Evolutionary conservation across 2,888 invertebrate species (phyloP), one percentile per base, ranked within the genome.

Genomic region (Osedax fenrisi): DNA sequence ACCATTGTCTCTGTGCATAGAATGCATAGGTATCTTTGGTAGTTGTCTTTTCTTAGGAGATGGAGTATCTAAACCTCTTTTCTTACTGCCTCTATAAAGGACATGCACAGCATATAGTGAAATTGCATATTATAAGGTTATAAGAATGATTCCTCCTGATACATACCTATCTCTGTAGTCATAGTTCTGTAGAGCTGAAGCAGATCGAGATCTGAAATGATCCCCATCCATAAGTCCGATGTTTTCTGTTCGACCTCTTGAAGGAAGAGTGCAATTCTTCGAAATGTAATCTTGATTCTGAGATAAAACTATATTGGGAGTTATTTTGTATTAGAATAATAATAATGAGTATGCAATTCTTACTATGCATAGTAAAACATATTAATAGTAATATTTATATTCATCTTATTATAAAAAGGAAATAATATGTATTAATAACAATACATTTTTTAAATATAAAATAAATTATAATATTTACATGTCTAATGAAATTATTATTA

Each of bases 11-110:
- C 83, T 78, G 74, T 80, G 79, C 75, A 83, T 82, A 26, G 81
- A 82, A 67, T 83, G 82, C 22, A 82, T 80, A 73, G 94, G 95
- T 84, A 95, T 93, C 86, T 93, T 92, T 79, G 96, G 96, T 82
- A 96, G 89, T 86, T 95, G 94, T 79, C 96, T 89, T 87, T 94
- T 95, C 87, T 95, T 95, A 73, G 84, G 83, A 74, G 84, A 83
- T 3, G 94, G 94, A 79, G 93, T 94, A 77, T 41, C 41, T 10
- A 41, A 41, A 10, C 5, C 5, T 41, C 17, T 41, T 17, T 41
- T 41, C 41, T 41, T 41, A 5, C 5, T 17, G 17, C 41, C 41
- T 41, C 41, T 41, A 41, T 41, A 41, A 10, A 41, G 10, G 17
- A 41, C 17, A 10, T 41, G 5, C 41, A 41, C 41, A 41, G 10